These are phyloP conservation scores for Hoplostethus mediterraneus DNA, from an alignment of 2,797 vertebrate species.

Conservation along the genomic window DNA sequence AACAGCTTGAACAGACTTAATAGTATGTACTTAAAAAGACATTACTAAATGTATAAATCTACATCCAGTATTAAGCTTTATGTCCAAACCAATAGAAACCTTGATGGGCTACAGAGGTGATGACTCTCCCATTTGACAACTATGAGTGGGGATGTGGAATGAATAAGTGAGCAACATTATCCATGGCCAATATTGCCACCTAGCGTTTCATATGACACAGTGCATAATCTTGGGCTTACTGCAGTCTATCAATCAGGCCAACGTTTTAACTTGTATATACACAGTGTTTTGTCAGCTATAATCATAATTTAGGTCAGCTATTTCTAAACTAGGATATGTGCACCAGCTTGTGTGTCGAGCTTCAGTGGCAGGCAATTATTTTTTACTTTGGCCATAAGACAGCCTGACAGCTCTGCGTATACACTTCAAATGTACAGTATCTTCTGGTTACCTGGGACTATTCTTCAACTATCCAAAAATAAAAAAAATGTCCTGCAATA, in stretches of 20 bases:
- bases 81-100: background rate
- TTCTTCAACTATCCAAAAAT: background rate
- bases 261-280: background rate
- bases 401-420: background rate
- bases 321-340: background rate
- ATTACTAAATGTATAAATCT: background rate
- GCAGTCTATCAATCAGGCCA: background rate
- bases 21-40: background rate
- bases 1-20: slow-evolving; percentile 14
- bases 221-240: slow-evolving; percentile 14
- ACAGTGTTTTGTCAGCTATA: background rate
- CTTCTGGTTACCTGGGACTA: background rate
- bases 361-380: background rate
- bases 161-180: background rate
- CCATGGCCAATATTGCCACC: slow-evolving; percentile 56
- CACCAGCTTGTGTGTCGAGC: background rate
- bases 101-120: background rate
- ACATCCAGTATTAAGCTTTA: no score
- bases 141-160: background rate
- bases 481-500: no score
- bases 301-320: background rate
- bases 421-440: background rate
- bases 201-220: slow-evolving; percentile 42
- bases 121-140: background rate
- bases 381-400: background rate